phyloP scores from a whole-genome alignment of 2,888 invertebrate genomes.

The Epistrophella euchroma region DNA sequence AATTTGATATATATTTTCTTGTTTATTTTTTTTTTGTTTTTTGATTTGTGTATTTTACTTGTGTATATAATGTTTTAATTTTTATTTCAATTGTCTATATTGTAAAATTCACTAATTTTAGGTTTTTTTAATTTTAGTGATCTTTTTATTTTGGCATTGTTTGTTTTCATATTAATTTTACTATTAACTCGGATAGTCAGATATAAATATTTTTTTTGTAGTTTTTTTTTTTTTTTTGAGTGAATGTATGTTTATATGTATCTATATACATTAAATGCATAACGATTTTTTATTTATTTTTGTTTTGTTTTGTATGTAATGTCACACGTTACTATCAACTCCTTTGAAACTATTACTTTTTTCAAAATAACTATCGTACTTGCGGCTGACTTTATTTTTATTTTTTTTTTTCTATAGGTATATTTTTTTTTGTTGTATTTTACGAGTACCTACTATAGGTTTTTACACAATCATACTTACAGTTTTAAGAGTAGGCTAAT shows the following conservation, averaged over 20 bases:
- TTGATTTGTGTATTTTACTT: constrained; percentile 43
- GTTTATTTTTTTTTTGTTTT: not conserved
- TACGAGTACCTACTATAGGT: constrained; percentile 7
- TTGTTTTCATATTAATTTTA: constrained; percentile 59
- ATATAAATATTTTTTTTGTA: constrained; percentile 36
- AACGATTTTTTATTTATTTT: constrained; percentile 48
- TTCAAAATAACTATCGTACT: not conserved
- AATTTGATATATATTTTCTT: constrained; percentile 63
- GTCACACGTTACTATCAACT: constrained; percentile 17
- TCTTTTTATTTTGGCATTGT: constrained; percentile 70
- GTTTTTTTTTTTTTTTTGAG: constrained; percentile 18
- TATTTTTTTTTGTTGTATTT: not conserved
- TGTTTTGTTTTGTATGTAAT: constrained; percentile 14
- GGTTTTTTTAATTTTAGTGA: constrained; percentile 54
- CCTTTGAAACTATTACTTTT: constrained; percentile 22
- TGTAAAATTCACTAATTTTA: constrained; percentile 64
- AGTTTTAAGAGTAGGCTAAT: constrained; percentile 17
- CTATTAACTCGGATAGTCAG: constrained; percentile 46
- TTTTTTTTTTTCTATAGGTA: not conserved
- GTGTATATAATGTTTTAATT: constrained; percentile 49
- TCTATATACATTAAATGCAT: constrained; percentile 44
- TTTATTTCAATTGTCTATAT: constrained; percentile 55
- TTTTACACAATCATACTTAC: constrained; percentile 32
- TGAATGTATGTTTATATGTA: constrained; percentile 17
- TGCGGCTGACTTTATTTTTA: constrained; percentile 4